Evolutionary conservation across 1,140 invertebrate species (phyloP).

Genomic region (Dermatophagoides farinae): DNA sequence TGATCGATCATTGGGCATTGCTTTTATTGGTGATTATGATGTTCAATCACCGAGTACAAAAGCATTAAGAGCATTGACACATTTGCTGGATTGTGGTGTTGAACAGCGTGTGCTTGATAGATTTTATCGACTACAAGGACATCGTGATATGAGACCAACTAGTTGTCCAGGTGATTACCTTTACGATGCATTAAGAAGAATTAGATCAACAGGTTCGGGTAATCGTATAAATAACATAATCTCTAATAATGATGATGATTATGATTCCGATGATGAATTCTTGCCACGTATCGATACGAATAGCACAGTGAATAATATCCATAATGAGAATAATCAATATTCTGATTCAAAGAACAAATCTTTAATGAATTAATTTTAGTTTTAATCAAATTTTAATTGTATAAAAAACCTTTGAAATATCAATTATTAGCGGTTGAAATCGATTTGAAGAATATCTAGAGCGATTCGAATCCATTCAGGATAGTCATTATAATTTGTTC

Average conservation of each 20-base stretch:
- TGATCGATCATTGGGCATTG: constrained; percentile 16
- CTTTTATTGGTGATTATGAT: constrained; percentile 18
- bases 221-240: too few relatives aligned
- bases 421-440: too few relatives aligned
- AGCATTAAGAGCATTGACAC: background rate
- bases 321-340: too few relatives aligned
- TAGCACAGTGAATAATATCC: too few relatives aligned
- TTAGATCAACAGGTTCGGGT: background rate
- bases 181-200: constrained; percentile 8
- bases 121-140: constrained; percentile 14
- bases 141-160: constrained; percentile 16
- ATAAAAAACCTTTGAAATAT: too few relatives aligned
- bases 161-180: constrained; percentile 17
- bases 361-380: too few relatives aligned
- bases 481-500: background rate
- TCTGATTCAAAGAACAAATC: too few relatives aligned
- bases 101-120: background rate
- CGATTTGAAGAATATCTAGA: background rate
- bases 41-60: background rate
- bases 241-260: too few relatives aligned
- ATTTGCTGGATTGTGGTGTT: constrained; percentile 15
- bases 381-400: too few relatives aligned
- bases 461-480: constrained; percentile 5
- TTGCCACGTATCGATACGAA: too few relatives aligned
- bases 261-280: too few relatives aligned